Percentiles rank a stretch among this genome's conserved stretches.
These are phyloP conservation scores for Lacerta viridis DNA, from an alignment of 2,797 vertebrate species.

Conservation along the genomic window DNA sequence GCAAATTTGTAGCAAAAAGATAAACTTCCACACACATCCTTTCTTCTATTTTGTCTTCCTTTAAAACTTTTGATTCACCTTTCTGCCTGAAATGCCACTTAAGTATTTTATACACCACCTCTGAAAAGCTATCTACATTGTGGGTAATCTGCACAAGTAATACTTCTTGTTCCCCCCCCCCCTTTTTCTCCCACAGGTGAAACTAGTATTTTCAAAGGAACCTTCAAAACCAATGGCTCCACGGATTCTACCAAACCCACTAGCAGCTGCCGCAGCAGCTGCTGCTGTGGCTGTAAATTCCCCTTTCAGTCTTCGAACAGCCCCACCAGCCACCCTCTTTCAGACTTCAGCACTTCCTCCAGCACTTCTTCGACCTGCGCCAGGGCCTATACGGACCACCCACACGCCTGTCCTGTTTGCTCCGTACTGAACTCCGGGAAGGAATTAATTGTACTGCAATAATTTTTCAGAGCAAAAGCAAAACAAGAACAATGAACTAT, in stretches of 20 bases:
- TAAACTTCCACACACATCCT: neutral
- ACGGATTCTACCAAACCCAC: constrained; percentile 89
- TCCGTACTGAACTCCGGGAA: constrained; percentile 88
- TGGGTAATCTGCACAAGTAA: constrained; percentile 43
- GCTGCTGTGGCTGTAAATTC: constrained; percentile 87
- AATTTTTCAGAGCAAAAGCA: constrained; percentile 86
- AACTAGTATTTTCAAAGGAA: constrained; percentile 91
- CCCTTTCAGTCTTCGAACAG: constrained; percentile 88
- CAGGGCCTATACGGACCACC: constrained; percentile 94
- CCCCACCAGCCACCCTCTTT: constrained; percentile 88
- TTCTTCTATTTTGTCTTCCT: constrained; percentile 13
- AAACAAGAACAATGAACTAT: constrained; percentile 92
- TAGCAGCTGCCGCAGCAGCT: constrained; percentile 87
- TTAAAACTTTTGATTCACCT: neutral
- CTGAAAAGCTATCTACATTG: neutral
- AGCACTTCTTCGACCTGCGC: constrained; percentile 92
- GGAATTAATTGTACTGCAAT: constrained; percentile 90
- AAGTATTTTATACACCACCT: neutral
- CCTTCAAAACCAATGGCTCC: constrained; percentile 87
- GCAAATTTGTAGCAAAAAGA: neutral
- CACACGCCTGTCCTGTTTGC: constrained; percentile 95
- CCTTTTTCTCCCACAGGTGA: constrained; percentile 83
- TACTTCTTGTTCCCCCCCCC: constrained; percentile 37
- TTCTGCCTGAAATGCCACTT: neutral
- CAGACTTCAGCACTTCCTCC: constrained; percentile 90